Evolutionary conservation across 2,113 vertebrate genomes (phyloP), one percentile per base, ranked within the genome.

Genomic region (Alosa alosa): DNA sequence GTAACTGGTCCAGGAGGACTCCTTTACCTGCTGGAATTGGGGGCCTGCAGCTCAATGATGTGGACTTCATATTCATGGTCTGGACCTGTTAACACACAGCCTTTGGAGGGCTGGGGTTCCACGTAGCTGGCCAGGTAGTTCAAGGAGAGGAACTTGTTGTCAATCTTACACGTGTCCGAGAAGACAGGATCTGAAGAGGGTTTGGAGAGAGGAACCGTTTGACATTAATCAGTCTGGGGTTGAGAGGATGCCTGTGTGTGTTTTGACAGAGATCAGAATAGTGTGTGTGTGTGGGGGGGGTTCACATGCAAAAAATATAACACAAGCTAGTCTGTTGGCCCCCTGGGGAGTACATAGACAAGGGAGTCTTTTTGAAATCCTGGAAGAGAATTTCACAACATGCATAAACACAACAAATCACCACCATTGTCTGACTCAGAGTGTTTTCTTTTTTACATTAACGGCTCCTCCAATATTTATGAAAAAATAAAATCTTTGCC

Each of bases 111-210:
- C 91, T 97, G 97, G 0, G 96, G 96, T 81, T 97, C 95, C 13
- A 97, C 89, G 87, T 99, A 99, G 85, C 95, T 95, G 11, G 97
- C 98, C 88, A 99, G 96, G 92, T 99, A 99, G 94, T 99, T 99
- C 90, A 99, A 92, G 0, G 98, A 99, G 49, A 99, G 95, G 91
- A 99, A 99, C 90, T 96, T 97, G 91, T 96, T 97, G 86, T 97
- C 96, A 82, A 99, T 98, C 87, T 93, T 96, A 93, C 98, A 99
- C 0, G 88, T 96, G 41, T 96, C 93, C 86, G 97, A 95, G 88
- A 99, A 97, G 64, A 96, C 91, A 78, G 96, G 94, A 94, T 99
- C 98, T 99, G 92, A 81, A 81, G 87, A 11, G 88, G 81, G 39
- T 49, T 60, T 8, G 75, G 68, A 88, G 45, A 90, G 25, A 86